phyloP scores from a whole-genome alignment of 2,113 vertebrate species.

The Parotia lawesii region DNA sequence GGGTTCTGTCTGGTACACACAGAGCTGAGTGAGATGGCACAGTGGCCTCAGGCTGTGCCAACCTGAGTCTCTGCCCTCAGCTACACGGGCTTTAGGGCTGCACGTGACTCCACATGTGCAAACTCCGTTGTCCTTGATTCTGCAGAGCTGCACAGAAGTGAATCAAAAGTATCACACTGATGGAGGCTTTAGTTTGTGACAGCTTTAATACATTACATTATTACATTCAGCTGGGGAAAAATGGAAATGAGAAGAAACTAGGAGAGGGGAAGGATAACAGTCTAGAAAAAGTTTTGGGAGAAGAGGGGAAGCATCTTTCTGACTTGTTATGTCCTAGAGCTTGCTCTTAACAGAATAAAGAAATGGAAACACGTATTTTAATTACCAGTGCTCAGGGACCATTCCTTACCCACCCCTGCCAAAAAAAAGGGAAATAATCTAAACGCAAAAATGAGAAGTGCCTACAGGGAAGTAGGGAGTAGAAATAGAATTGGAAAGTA shows the following conservation, averaged over 20 bases:
- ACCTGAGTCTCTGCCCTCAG: background rate
- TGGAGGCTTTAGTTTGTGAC: background rate
- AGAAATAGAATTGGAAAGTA: background rate
- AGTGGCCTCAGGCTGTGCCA: accelerated
- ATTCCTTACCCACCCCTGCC: background rate
- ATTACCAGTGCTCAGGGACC: background rate
- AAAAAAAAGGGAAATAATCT: background rate
- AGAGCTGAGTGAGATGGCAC: background rate
- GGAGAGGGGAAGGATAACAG: background rate
- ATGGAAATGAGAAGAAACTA: background rate
- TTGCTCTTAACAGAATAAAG: background rate
- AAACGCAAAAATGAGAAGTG: background rate
- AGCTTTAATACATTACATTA: background rate
- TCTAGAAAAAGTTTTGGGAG: background rate
- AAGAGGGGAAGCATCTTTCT: background rate
- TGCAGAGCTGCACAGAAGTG: background rate
- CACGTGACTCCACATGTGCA: accelerated
- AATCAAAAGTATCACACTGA: background rate
- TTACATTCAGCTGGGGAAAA: background rate
- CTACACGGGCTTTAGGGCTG: background rate
- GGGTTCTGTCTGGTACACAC: accelerated
- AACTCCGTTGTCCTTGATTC: background rate
- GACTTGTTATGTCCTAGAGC: background rate
- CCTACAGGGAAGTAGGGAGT: background rate
- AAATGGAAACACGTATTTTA: background rate